Base-by-base conservation (phyloP, 2,113 vertebrate species). In the Dermatemys mawii region DNA sequence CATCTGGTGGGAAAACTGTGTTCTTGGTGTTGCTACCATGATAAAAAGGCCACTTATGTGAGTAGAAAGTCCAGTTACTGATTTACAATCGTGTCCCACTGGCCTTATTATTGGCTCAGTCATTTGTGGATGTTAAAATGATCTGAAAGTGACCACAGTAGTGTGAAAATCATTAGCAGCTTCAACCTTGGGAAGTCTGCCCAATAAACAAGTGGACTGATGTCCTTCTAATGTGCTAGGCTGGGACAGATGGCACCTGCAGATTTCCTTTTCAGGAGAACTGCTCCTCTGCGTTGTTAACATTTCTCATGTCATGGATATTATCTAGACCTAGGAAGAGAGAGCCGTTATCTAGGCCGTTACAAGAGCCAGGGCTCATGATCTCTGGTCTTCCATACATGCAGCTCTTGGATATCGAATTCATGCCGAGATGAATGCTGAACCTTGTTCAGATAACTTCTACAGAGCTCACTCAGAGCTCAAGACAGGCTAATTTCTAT, bases 91-190 rank as follows among this genome's bases (percentile, higher is more conserved):
- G 29, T 75, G 84, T 95, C 82, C 83, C 93, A 6, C 7, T 50
- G 73, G 93, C 53, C n/a, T 41, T n/a, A 1, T 96, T 81, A 73
- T 9, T n/a, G 78, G 94, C 78, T 96, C 94, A 90, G 63, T 87
- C 87, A 26, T 9, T 22, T 83, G 97, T 83, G 88, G 86, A 93
- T 51, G 79, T 90, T 92, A 88, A 79, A 53, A 82, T 93, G 94
- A 92, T 93, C 27, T 11, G 80, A 76, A 94, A 95, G 82, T 1
- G 2, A 84, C 67, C 32, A 5, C 17, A 51, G 1, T 89, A 78
- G 85, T 87, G 83, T 94, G 89, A 93, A 82, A 94, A 85, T 81
- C 81, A 7, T 29, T n/a, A 5, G n/a, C 1, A 2, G 51, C 60
- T 87, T 81, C 60, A 86, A 2, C 81, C 38, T 44, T 5, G 13